Evolutionary conservation across 2,113 vertebrate species (phyloP).

Genomic region (Rallus limicola): DNA sequence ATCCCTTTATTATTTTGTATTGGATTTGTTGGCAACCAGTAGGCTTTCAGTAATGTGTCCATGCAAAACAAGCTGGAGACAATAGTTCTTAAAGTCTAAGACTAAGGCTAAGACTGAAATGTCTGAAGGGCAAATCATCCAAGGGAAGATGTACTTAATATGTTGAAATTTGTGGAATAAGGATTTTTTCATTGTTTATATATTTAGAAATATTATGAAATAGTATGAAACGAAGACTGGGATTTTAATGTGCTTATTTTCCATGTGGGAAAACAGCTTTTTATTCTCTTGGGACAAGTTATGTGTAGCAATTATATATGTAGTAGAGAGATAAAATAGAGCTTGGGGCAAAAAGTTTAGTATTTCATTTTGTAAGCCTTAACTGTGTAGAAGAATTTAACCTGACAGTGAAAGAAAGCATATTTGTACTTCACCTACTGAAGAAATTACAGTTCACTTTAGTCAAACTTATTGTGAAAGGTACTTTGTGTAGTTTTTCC

Average conservation of each 20-base stretch:
- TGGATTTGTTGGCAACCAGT: neutral
- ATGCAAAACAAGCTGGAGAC: neutral
- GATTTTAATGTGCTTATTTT: neutral
- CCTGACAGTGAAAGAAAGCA: neutral
- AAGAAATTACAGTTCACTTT: neutral
- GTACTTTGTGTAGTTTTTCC: neutral
- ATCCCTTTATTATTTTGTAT: neutral
- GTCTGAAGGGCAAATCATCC: neutral
- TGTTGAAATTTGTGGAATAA: neutral
- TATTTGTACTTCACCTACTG: neutral
- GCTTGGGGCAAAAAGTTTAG: neutral
- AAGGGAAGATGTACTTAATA: neutral
- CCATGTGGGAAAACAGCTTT: neutral
- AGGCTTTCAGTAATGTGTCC: neutral
- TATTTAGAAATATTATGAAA: neutral
- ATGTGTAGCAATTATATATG: neutral
- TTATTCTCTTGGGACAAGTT: neutral
- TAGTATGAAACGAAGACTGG: neutral
- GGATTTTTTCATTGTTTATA: neutral
- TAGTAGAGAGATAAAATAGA: neutral
- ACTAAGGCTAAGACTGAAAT: neutral
- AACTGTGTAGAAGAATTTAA: neutral
- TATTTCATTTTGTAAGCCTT: neutral
- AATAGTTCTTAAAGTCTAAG: neutral
- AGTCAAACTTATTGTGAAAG: neutral